These are phyloP conservation scores for Philereme transversata DNA, from an alignment of 2,888 invertebrate genomes.

Conservation along the genomic window DNA sequence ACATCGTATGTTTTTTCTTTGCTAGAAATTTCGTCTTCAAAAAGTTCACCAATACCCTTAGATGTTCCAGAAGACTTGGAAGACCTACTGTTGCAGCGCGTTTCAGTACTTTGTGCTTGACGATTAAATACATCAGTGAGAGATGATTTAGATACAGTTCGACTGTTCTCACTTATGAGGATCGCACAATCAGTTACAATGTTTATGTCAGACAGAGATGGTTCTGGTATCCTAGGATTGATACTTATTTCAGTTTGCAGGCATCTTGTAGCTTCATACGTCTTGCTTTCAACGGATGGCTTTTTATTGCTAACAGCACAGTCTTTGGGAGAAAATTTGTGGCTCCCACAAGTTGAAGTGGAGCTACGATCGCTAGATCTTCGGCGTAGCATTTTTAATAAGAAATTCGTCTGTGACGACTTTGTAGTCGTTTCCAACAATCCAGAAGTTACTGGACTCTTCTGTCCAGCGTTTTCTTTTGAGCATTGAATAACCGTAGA, in stretches of 20 bases:
- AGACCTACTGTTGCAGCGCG: slow-evolving; percentile 17
- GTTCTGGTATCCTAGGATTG: slow-evolving; percentile 70
- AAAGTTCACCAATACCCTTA: slow-evolving; percentile 24
- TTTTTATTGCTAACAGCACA: slow-evolving; percentile 22
- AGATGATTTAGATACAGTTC: slow-evolving; percentile 43
- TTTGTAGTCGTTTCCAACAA: slow-evolving; percentile 48
- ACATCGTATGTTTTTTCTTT: slow-evolving; percentile 23
- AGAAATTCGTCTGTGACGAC: slow-evolving; percentile 68
- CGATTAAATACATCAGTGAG: slow-evolving; percentile 29
- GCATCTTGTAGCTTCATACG: slow-evolving; percentile 62
- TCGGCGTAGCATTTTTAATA: slow-evolving; percentile 46
- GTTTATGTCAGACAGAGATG: slow-evolving; percentile 65
- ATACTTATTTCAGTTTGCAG: slow-evolving; percentile 77
- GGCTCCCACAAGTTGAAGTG: slow-evolving; percentile 29
- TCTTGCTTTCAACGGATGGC: slow-evolving; percentile 26
- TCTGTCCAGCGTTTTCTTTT: slow-evolving; percentile 1
- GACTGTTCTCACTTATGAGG: slow-evolving; percentile 56
- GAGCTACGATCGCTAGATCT: slow-evolving; percentile 41
- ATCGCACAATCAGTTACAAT: slow-evolving; percentile 58
- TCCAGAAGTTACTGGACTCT: slow-evolving; percentile 2
- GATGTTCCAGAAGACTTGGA: slow-evolving; percentile 33
- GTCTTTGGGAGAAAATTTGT: slow-evolving; percentile 15
- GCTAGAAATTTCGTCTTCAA: slow-evolving; percentile 13
- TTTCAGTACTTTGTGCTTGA: slow-evolving; percentile 11
- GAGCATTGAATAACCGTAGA: slow-evolving; percentile 8